phyloP scores from a whole-genome alignment of 2,797 vertebrate genomes.

The Allobates femoralis region DNA sequence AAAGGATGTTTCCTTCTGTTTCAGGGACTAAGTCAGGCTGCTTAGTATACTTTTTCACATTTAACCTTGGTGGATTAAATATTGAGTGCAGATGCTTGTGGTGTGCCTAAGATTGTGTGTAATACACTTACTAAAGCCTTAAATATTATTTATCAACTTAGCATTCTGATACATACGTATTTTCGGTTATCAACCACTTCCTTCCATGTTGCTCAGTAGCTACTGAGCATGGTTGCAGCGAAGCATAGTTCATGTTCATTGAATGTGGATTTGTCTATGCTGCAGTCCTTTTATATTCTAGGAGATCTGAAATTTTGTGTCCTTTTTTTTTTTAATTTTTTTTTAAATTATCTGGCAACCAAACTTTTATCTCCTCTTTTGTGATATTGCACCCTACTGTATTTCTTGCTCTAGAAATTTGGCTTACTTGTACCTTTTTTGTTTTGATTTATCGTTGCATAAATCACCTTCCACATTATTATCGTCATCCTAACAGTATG shows the following conservation, averaged over 20 bases:
- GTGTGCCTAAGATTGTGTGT: not conserved
- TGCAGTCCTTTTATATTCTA: not conserved
- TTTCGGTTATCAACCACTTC: not conserved
- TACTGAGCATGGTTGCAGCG: not conserved
- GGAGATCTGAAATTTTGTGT: not conserved
- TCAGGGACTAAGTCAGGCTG: conserved; percentile 17
- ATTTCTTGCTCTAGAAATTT: not conserved
- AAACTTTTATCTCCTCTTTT: not conserved
- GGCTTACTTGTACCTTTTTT: not conserved
- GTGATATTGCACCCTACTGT: not conserved
- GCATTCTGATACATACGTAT: not conserved
- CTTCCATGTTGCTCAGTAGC: not conserved
- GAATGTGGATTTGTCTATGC: not conserved
- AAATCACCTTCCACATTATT: not conserved
- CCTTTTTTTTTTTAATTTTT: too few relatives aligned
- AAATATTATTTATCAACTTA: not conserved
- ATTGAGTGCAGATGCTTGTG: not conserved
- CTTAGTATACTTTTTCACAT: conserved; percentile 3
- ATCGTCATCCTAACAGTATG: not conserved
- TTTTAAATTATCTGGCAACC: not conserved
- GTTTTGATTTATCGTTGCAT: not conserved
- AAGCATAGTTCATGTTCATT: not conserved
- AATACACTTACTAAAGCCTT: not conserved
- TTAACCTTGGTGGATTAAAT: not conserved
- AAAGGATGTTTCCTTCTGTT: conserved; percentile 25